Conservation (phyloP, 2,888 invertebrate species). For the Monochamus alternatus region DNA sequence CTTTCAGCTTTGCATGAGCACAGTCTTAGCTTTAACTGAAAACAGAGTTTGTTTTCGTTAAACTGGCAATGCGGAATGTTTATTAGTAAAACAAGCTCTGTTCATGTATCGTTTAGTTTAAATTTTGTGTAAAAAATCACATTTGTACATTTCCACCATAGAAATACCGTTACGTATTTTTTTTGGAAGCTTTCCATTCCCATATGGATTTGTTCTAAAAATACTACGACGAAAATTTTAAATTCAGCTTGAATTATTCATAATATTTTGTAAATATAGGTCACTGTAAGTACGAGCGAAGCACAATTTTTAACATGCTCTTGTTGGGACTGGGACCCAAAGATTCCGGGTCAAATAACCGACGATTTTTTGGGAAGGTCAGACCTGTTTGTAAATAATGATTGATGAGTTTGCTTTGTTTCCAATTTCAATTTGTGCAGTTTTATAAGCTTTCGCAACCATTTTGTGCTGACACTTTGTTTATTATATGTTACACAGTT, state of each 20-base stretch:
- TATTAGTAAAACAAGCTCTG: not conserved
- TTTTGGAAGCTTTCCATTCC: not conserved
- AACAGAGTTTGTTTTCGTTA: not conserved
- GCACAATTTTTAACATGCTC: constrained; percentile 83
- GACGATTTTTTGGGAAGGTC: constrained; percentile 91
- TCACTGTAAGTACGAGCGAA: constrained; percentile 78
- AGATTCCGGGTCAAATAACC: constrained; percentile 82
- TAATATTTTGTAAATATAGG: constrained; percentile 37
- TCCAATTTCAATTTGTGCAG: constrained; percentile 25
- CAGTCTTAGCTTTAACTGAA: not conserved
- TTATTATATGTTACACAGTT: constrained; percentile 69
- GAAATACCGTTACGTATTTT: not conserved
- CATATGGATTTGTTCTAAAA: constrained; percentile 4
- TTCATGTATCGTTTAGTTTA: not conserved
- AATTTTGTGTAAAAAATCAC: not conserved
- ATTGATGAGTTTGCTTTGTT: not conserved
- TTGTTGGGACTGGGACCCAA: constrained; percentile 90
- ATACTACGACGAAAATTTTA: not conserved
- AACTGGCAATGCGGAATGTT: not conserved
- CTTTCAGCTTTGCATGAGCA: constrained; percentile 33
- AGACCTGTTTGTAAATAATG: constrained; percentile 37
- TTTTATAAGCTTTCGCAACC: constrained; percentile 33
- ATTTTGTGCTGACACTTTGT: constrained; percentile 42
- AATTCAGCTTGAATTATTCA: constrained; percentile 4
- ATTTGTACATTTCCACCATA: not conserved